These are phyloP conservation scores for Alligator mississippiensis DNA, from an alignment of 2,113 vertebrate species.

Conservation along the genomic window DNA sequence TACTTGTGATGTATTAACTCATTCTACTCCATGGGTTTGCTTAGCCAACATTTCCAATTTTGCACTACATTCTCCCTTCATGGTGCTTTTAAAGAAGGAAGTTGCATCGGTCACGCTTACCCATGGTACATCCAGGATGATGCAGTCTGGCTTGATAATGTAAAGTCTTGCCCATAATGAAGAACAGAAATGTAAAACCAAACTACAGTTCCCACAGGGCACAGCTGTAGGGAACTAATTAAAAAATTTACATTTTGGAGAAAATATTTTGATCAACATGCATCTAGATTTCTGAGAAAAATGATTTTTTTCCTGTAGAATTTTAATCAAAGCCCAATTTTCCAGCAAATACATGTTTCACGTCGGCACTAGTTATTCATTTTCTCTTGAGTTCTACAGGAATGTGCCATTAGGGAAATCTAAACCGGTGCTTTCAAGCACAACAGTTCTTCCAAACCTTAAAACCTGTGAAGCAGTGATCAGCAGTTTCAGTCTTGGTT, in stretches of 20 bases:
- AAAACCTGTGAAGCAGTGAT: fast-evolving
- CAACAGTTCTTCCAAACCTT: not conserved
- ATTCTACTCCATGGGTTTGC: not conserved
- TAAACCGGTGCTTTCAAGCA: not conserved
- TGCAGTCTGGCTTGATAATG: not conserved
- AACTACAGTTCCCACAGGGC: not conserved
- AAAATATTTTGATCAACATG: fast-evolving
- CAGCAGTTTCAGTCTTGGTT: not conserved
- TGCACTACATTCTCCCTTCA: not conserved
- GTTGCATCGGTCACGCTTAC: not conserved
- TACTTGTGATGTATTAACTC: not conserved
- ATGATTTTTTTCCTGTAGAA: not conserved
- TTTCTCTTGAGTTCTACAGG: not conserved
- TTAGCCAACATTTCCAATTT: not conserved
- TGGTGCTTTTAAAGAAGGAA: not conserved
- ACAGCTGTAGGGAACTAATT: not conserved
- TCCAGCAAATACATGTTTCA: not conserved
- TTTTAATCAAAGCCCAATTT: not conserved
- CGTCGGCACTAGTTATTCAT: not conserved
- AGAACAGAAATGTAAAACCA: fast-evolving
- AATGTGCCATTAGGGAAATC: not conserved
- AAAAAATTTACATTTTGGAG: not conserved
- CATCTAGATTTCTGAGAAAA: not conserved
- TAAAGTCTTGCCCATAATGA: not conserved
- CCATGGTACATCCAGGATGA: not conserved